Conservation (phyloP, 2,113 vertebrate genomes). For the Caretta caretta region DNA sequence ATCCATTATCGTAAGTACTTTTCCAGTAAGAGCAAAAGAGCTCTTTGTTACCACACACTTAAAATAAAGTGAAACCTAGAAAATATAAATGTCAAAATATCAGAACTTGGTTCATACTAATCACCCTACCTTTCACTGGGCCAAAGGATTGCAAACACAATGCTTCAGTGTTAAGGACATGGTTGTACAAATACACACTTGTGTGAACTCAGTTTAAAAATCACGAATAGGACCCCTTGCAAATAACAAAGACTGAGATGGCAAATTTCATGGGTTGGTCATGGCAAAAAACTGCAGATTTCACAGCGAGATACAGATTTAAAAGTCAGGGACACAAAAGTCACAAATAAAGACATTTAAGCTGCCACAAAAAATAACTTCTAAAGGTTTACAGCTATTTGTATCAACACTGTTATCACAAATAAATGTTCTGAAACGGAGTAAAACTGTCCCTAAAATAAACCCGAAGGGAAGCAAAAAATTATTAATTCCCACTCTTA, state of each 20-base stretch:
- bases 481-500: background rate
- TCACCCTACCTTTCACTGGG: constrained; percentile 30
- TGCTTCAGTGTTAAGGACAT: background rate
- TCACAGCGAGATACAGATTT: constrained; percentile 73
- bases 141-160: constrained; percentile 26
- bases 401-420: background rate
- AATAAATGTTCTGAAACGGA: constrained; percentile 2
- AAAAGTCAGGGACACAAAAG: constrained; percentile 58
- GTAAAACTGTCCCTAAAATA: constrained; percentile 24
- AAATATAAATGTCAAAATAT: constrained; percentile 69
- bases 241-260: constrained; percentile 69
- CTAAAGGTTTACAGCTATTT: constrained; percentile 21
- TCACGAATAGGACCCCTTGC: constrained; percentile 49
- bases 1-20: constrained; percentile 78
- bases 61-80: constrained; percentile 70
- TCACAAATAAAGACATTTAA: constrained; percentile 71
- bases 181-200: background rate
- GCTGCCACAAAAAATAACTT: constrained; percentile 57
- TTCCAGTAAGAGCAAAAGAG: constrained; percentile 80
- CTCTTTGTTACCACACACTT: constrained; percentile 72
- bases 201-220: constrained; percentile 26
- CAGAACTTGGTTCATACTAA: constrained; percentile 25
- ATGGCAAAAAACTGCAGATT: constrained; percentile 77
- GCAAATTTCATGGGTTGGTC: constrained; percentile 78
- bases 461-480: background rate